Evolutionary conservation across 1,140 invertebrate genomes (phyloP).

Genomic region (Ostrea denselamellosa): DNA sequence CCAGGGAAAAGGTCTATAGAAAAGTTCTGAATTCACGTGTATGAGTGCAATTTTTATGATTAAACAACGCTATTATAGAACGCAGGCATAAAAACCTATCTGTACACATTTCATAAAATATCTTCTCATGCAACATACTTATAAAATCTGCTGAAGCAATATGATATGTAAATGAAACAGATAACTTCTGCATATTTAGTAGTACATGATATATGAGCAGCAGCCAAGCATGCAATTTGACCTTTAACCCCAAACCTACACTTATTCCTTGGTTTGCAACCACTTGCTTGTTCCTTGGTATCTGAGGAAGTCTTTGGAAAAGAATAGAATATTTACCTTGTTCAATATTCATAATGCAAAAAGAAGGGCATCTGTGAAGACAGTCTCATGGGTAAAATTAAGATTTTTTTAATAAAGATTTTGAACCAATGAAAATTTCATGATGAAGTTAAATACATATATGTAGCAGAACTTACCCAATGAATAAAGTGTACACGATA

Average conservation of each 20-base stretch:
- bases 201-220: background rate
- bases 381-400: background rate
- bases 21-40: too few species aligned
- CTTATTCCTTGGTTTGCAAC: constrained; percentile 1
- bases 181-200: constrained; percentile 25
- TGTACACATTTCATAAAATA: background rate
- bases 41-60: too few species aligned
- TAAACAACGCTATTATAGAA: background rate
- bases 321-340: background rate
- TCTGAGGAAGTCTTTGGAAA: constrained; percentile 9
- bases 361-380: background rate
- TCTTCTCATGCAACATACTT: background rate
- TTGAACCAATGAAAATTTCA: background rate
- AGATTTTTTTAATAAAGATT: background rate
- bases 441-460: background rate
- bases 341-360: background rate
- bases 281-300: background rate
- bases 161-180: constrained; percentile 13
- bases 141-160: background rate
- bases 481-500: too few species aligned
- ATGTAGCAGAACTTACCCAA: too few species aligned
- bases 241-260: constrained; percentile 26
- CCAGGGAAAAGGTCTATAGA: too few species aligned
- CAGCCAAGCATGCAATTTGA: constrained; percentile 37
- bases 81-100: background rate